These are phyloP conservation scores for Troglohyphantes excavatus DNA, from an alignment of 2,888 invertebrate species.

Conservation along the genomic window DNA sequence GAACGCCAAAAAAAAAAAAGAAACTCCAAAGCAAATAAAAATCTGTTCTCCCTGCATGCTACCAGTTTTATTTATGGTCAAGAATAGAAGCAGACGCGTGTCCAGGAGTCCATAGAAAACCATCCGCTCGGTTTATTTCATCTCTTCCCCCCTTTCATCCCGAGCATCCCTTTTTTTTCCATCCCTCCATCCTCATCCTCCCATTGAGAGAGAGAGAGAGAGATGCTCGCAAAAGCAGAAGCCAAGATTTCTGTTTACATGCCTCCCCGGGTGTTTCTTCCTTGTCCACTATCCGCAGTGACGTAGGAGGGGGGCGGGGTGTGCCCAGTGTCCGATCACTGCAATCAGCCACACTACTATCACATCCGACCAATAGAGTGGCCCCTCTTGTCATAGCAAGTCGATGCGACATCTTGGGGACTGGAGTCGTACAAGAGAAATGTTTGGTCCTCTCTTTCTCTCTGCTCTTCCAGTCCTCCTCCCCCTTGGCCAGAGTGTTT, in stretches of 20 bases:
- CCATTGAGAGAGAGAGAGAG: conserved; percentile 55
- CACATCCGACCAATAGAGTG: conserved; percentile 76
- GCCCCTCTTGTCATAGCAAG: conserved; percentile 72
- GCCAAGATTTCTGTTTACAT: conserved; percentile 78
- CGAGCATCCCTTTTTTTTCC: not conserved
- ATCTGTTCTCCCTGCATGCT: conserved; percentile 53
- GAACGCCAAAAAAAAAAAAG: not conserved
- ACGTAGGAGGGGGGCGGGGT: conserved; percentile 66
- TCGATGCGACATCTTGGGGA: conserved; percentile 67
- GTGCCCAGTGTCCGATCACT: conserved; percentile 77
- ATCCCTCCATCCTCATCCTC: conserved; percentile 14
- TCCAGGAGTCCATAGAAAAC: conserved; percentile 64
- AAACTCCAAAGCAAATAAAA: conserved; percentile 36
- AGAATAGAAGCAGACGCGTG: conserved; percentile 64
- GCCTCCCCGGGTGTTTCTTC: conserved; percentile 74
- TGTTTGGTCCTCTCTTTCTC: conserved; percentile 37
- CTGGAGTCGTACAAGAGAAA: conserved; percentile 32
- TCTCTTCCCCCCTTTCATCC: conserved; percentile 51
- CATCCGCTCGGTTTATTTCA: conserved; percentile 73
- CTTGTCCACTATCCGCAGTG: conserved; percentile 78
- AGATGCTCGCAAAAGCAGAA: conserved; percentile 72
- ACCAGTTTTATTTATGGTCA: conserved; percentile 68
- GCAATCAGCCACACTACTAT: conserved; percentile 77
- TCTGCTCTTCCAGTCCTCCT: not conserved
- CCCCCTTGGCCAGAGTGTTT: conserved; percentile 16